These are phyloP conservation scores for Anguilla obscura DNA, from an alignment of 2,797 vertebrate genomes.

Conservation along the genomic window DNA sequence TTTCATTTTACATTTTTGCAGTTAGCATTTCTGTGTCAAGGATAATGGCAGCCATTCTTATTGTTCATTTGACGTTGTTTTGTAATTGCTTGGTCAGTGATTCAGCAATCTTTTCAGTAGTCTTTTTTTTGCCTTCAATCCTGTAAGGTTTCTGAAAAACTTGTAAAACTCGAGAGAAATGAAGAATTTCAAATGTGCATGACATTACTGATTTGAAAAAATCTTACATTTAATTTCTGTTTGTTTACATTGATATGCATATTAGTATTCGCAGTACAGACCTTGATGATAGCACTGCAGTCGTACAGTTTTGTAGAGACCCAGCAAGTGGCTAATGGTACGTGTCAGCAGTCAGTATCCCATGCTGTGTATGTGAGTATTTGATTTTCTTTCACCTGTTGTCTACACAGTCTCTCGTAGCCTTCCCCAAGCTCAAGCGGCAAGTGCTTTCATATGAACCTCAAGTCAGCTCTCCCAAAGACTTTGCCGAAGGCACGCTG, in stretches of 20 bases:
- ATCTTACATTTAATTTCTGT: not conserved
- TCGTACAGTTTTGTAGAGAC: not conserved
- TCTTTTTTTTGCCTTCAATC: not conserved
- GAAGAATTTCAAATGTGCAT: not conserved
- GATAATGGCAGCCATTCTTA: not conserved
- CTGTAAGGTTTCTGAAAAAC: not conserved
- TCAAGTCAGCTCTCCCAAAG: constrained; percentile 94
- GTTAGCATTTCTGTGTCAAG: not conserved
- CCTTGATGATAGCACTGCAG: not conserved
- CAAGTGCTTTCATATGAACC: constrained; percentile 95
- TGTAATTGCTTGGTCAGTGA: not conserved
- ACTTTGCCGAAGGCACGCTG: constrained; percentile 95
- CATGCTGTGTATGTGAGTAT: not conserved
- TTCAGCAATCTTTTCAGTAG: not conserved
- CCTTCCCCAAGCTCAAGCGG: constrained; percentile 97
- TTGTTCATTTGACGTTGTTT: not conserved
- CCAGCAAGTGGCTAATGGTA: not conserved
- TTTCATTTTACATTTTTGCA: not conserved
- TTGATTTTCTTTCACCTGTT: not conserved
- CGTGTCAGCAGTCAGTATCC: not conserved
- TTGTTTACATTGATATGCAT: not conserved
- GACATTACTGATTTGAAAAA: not conserved
- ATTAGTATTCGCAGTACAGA: not conserved
- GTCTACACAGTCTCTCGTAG: constrained; percentile 88
- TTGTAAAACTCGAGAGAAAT: too few species aligned